A percentile compares a stretch with the other conserved stretches of the same genome.
Evolutionary conservation across 2,797 vertebrate species (phyloP).

Genomic region (Etheostoma nigrum): DNA sequence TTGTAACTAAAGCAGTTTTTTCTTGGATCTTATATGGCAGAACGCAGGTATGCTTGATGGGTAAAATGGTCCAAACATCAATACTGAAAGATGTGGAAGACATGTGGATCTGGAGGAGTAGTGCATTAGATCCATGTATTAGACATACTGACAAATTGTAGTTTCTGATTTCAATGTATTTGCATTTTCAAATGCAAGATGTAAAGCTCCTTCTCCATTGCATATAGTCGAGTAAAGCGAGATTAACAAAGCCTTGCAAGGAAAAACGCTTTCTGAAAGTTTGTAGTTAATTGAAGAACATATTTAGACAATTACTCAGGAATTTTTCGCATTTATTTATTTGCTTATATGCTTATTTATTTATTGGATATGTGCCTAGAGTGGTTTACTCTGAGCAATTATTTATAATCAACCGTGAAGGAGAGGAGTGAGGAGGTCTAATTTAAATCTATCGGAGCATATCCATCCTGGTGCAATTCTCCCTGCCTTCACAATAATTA

Average conservation of each 20-base stretch:
- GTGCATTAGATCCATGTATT: conserved; percentile 37
- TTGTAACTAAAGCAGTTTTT: conserved; percentile 11
- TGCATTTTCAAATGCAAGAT: conserved; percentile 47
- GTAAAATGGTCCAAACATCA: conserved; percentile 50
- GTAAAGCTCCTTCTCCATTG: not conserved
- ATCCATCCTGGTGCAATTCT: conserved; percentile 73
- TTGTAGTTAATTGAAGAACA: conserved; percentile 37
- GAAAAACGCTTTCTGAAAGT: conserved; percentile 19
- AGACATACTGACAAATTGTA: conserved; percentile 51
- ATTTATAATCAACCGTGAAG: conserved; percentile 74
- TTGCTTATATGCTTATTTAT: conserved; percentile 50
- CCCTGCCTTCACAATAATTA: conserved; percentile 75
- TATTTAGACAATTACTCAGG: conserved; percentile 42
- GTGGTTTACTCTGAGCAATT: conserved; percentile 63
- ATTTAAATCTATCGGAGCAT: conserved; percentile 72
- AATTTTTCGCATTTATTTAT: conserved; percentile 33
- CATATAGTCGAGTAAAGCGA: not conserved
- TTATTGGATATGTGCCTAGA: conserved; percentile 53
- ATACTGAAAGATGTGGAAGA: conserved; percentile 39
- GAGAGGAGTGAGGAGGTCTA: conserved; percentile 68
- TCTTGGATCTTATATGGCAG: conserved; percentile 3
- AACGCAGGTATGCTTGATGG: conserved; percentile 7
- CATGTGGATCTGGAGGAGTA: conserved; percentile 12
- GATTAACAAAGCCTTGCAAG: conserved; percentile 22
- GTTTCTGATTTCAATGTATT: conserved; percentile 62